phyloP scores from a whole-genome alignment of 2,888 invertebrate species.

The Desoria tigrina region DNA sequence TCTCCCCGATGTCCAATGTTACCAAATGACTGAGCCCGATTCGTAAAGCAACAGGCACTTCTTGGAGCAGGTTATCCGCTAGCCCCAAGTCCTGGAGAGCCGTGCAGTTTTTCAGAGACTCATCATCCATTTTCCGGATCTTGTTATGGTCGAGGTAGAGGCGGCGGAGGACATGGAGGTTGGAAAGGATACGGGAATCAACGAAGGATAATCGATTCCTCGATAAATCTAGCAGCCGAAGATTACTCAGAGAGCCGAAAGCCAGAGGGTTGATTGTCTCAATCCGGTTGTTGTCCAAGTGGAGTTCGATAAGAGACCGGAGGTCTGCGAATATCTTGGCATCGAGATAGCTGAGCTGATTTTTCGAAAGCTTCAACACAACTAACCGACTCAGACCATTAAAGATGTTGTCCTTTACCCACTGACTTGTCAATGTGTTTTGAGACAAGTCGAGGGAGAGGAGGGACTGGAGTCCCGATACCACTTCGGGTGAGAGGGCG shows the following conservation, averaged over 20 bases:
- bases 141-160: slow-evolving; percentile 83
- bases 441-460: slow-evolving; percentile 76
- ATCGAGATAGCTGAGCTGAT: slow-evolving; percentile 80
- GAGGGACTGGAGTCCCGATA: slow-evolving; percentile 80
- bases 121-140: slow-evolving; percentile 73
- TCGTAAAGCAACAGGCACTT: slow-evolving; percentile 71
- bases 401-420: slow-evolving; percentile 77
- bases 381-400: slow-evolving; percentile 71
- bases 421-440: slow-evolving; percentile 73
- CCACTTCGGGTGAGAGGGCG: slow-evolving; percentile 77
- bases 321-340: slow-evolving; percentile 82
- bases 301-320: slow-evolving; percentile 80
- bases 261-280: slow-evolving; percentile 86
- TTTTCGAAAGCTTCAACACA: slow-evolving; percentile 75
- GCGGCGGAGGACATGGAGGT: slow-evolving; percentile 78
- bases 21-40: slow-evolving; percentile 79
- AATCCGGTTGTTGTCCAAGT: slow-evolving; percentile 82
- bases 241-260: slow-evolving; percentile 81
- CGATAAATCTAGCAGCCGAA: slow-evolving; percentile 84
- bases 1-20: slow-evolving; percentile 87
- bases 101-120: slow-evolving; percentile 84
- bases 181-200: slow-evolving; percentile 78
- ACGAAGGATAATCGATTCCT: slow-evolving; percentile 81
- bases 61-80: slow-evolving; percentile 78
- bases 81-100: slow-evolving; percentile 84